Base-by-base conservation (phyloP, 2,113 vertebrate species). In the Microtus montanus region DNA sequence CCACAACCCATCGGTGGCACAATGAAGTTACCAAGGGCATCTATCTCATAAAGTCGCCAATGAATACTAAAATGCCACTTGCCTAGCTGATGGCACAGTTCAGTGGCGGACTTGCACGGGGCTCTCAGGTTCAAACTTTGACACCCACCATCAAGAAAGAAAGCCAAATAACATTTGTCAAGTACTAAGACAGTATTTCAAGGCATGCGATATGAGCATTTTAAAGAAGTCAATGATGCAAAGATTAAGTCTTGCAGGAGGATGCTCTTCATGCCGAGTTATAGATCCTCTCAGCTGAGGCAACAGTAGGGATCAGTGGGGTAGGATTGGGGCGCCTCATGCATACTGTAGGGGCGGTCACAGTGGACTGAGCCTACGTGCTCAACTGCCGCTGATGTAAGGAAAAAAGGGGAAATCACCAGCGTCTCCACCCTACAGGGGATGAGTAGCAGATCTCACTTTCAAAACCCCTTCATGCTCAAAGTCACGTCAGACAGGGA, bases 211-310 rank as follows among this genome's bases (percentile, higher is more conserved):
- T 1, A 52, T 20, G 28, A 96, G 35, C 68, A 85, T 49, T 15
- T 38, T 82, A 91, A 84, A 44, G 75, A 86, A 83, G 79, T 93
- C 74, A 79, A 73, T n/a, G 30, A 73, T 71, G 85, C 30, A 30
- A 73, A 78, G 15, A 66, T 49, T 92, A 58, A 26, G 41, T 64
- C 89, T 92, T 68, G 2, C 38, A 90, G 38, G 19, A 22, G 93
- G 26, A 88, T 1, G 19, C 41, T 58, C n/a, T 44, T 75, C 44
- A 73, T 54, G 30, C 28, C 70, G n/a, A 89, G 96, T 75, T 58
- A 30, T 86, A 26, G 49, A 3, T 75, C 73, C 26, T 87, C 22
- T 63, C 8, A 17, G 30, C 44, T 92, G 61, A 30, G 38, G 66
- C 28, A 88, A 88, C 22, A 44, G 68, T 4, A 80, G 14, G 28